These are phyloP conservation scores for Chiroxiphia lanceolata DNA, from an alignment of 2,797 vertebrate genomes.

Conservation along the genomic window DNA sequence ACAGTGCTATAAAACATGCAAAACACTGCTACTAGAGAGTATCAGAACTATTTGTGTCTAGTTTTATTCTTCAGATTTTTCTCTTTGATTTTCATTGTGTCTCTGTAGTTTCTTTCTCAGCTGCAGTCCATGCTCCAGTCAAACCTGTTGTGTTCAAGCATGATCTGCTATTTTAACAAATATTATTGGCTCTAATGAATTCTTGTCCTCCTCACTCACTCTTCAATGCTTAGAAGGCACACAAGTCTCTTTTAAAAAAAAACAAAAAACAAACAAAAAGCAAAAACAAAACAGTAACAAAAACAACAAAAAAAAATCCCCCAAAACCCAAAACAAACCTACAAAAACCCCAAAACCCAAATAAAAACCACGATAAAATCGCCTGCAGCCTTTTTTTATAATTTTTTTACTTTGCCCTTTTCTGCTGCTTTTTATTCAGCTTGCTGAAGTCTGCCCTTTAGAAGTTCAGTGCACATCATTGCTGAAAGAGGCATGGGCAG, in stretches of 20 bases:
- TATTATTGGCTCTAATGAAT: background rate
- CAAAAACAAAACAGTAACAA: too few species aligned
- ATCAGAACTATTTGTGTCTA: background rate
- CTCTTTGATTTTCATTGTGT: background rate
- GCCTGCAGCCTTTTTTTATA: background rate
- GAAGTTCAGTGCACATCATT: background rate
- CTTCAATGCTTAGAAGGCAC: background rate
- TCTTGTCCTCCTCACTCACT: background rate
- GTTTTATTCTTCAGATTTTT: background rate
- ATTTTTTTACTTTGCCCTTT: background rate
- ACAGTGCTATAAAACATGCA: background rate
- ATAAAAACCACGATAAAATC: background rate
- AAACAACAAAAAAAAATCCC: too few species aligned
- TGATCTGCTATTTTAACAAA: background rate
- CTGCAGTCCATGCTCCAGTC: background rate
- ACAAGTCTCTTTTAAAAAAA: background rate
- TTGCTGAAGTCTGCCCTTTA: slow-evolving; percentile 7
- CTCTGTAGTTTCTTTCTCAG: background rate
- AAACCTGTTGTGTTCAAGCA: background rate
- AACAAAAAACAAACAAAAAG: background rate
- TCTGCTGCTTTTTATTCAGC: background rate
- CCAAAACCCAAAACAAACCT: background rate
- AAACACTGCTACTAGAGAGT: background rate
- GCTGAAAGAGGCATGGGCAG: background rate
- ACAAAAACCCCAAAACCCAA: background rate